phyloP scores from a whole-genome alignment of 2,888 invertebrate species.

The Idaea aversata region DNA sequence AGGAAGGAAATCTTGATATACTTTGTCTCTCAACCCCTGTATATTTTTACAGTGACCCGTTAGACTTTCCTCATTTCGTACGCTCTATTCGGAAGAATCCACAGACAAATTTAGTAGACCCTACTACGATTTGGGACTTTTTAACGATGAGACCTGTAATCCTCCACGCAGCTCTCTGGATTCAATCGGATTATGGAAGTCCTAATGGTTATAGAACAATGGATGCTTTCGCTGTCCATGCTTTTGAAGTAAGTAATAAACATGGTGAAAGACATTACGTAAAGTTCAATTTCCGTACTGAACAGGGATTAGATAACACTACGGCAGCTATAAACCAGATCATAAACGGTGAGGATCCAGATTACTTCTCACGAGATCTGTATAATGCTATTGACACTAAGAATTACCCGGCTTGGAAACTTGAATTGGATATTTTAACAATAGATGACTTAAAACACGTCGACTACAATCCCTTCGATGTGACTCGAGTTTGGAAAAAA shows the following conservation, averaged over 20 bases:
- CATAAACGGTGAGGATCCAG: constrained; percentile 87
- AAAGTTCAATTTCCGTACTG: constrained; percentile 93
- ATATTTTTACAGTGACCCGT: constrained; percentile 92
- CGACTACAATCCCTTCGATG: constrained; percentile 92
- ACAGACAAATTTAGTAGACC: constrained; percentile 89
- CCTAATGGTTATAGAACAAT: constrained; percentile 94
- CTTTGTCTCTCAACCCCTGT: constrained; percentile 94
- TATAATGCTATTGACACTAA: constrained; percentile 90
- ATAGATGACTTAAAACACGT: constrained; percentile 86
- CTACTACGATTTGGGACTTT: constrained; percentile 96
- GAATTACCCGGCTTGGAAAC: constrained; percentile 86
- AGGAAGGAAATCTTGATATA: constrained; percentile 93
- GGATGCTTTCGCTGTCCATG: constrained; percentile 96
- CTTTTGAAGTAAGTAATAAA: constrained; percentile 90
- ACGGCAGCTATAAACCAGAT: constrained; percentile 82
- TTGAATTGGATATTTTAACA: constrained; percentile 91
- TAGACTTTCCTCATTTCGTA: constrained; percentile 93
- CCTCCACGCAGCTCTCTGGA: constrained; percentile 88
- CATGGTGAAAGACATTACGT: constrained; percentile 85
- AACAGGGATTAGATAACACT: constrained; percentile 91
- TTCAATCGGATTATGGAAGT: constrained; percentile 86
- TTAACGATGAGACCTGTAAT: constrained; percentile 91
- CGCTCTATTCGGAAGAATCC: constrained; percentile 97
- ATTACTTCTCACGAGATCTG: constrained; percentile 91
- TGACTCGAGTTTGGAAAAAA: constrained; percentile 87